Conservation (phyloP, 2,797 vertebrate genomes). For the Ispidina picta region DNA sequence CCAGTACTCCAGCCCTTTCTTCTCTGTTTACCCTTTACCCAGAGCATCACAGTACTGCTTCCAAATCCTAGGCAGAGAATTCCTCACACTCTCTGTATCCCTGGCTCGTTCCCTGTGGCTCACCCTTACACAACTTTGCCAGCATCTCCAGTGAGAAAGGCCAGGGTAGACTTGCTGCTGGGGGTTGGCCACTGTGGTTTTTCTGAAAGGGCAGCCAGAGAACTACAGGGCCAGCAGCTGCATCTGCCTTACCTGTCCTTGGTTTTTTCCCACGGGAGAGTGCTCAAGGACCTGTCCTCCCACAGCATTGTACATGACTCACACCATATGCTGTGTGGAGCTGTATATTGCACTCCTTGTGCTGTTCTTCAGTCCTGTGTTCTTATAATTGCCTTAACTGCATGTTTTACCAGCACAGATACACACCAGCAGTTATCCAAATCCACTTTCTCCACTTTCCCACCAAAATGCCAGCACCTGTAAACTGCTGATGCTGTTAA, state of each 20-base stretch:
- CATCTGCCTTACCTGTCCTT: neutral
- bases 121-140: neutral
- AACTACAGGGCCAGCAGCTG: neutral
- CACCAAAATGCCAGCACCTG: neutral
- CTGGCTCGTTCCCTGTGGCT: neutral
- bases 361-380: neutral
- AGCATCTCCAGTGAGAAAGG: neutral
- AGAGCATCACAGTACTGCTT: neutral
- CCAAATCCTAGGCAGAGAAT: neutral
- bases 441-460: neutral
- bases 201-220: neutral
- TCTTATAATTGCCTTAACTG: neutral
- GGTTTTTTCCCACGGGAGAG: neutral
- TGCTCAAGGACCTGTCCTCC: neutral
- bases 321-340: neutral
- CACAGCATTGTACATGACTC: neutral
- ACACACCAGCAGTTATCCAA: neutral
- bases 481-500: neutral
- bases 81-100: neutral
- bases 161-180: neutral
- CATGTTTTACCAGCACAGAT: neutral
- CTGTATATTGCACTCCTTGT: neutral
- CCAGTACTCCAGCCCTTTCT: neutral
- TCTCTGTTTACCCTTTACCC: neutral
- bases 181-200: neutral